Base-by-base conservation (phyloP, 2,113 vertebrate genomes). In the Climacteris rufus region DNA sequence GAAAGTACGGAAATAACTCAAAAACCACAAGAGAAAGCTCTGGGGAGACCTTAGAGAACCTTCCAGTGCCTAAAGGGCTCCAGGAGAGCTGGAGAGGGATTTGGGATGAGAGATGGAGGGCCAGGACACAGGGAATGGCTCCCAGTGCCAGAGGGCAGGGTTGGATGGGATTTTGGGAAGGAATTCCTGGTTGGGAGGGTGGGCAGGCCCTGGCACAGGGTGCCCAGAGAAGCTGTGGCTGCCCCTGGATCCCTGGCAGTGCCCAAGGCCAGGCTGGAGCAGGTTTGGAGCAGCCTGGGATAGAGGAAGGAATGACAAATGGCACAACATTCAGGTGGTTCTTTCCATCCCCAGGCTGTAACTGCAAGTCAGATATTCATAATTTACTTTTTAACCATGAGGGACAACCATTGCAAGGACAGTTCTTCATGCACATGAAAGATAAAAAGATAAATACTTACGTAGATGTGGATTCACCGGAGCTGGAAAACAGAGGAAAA, bases 391-490 rank as follows among this genome's bases (percentile, higher is more conserved):
- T n/a, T 9, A 66, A 25, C 18, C 11, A 4, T 6, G 19, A 66
- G 28, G 35, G n/a, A 40, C n/a, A 49, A 40, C 0, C 0, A 10
- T 1, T 16, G 8, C 33, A 39, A 35, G 30, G 16, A 28, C 15
- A 54, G 13, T 3, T 52, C 59, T 37, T 68, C 24, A 6, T 3
- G n/a, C n/a, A 25, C 11, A 19, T 1, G 28, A 11, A 44, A 60
- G 54, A 37, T 35, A 52, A 81, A 52, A 25, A 74, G 56, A 42
- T 53, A 20, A 89, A 96, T 98, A 98, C 98, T 98, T 96, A 98
- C 98, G 97, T 70, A 98, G 96, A 63, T 98, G 98, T 61, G 98
- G 98, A 88, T 98, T 98, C 87, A 98, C 98, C 25, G 98, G 98
- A 97, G 98, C 98, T 98, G 82, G 9, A 97, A 97, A 79, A 91